phyloP scores from a whole-genome alignment of 2,113 vertebrate species.

The Cacatua alba region DNA sequence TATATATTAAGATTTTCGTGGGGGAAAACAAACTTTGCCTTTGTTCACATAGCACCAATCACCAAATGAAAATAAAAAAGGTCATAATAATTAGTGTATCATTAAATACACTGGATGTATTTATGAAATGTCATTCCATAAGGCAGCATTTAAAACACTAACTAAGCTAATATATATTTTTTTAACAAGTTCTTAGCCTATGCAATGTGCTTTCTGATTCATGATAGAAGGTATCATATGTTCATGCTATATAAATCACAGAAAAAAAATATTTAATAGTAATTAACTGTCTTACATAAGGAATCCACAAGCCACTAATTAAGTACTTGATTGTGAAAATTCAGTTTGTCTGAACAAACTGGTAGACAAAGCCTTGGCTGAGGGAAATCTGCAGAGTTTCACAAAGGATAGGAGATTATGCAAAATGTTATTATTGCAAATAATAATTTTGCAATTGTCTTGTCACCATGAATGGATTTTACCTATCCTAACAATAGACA shows the following conservation, averaged over 20 bases:
- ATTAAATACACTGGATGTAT: neutral
- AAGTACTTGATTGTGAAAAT: neutral
- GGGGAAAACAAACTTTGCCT: neutral
- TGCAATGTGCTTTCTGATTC: neutral
- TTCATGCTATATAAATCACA: neutral
- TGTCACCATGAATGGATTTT: neutral
- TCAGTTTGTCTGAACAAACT: neutral
- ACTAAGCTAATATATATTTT: neutral
- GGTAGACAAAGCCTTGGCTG: neutral
- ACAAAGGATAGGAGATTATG: neutral
- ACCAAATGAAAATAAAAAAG: neutral
- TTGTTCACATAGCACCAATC: neutral
- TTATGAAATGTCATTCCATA: neutral
- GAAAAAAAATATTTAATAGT: neutral
- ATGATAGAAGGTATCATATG: neutral
- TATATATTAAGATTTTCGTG: neutral
- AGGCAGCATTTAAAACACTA: neutral
- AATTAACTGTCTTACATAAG: neutral
- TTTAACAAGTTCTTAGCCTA: neutral
- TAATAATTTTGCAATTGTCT: neutral
- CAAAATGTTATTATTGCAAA: neutral
- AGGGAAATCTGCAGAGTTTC: neutral
- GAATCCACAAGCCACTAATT: neutral
- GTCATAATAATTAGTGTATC: neutral
- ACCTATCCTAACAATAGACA: neutral